These are phyloP conservation scores for Rhinoraja longicauda DNA, from an alignment of 2,797 vertebrate genomes.

Conservation along the genomic window DNA sequence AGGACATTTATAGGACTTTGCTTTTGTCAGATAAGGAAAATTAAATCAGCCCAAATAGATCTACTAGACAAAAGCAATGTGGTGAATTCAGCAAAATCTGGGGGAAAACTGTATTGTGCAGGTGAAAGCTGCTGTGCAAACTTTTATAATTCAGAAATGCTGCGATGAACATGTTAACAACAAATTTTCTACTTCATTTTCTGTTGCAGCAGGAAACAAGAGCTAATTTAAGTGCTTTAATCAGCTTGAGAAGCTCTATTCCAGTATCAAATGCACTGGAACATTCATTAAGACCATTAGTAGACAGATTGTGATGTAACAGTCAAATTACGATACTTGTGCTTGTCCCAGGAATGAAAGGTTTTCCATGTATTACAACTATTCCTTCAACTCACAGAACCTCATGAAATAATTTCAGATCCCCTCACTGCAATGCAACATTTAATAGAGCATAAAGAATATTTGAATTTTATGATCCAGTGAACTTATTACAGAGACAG, in stretches of 20 bases:
- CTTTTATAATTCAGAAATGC: neutral
- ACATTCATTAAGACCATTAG: constrained; percentile 31
- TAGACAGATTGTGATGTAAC: constrained; percentile 9
- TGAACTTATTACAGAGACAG: neutral
- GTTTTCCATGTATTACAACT: neutral
- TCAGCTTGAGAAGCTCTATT: constrained; percentile 13
- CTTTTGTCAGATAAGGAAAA: neutral
- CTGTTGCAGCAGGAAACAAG: neutral
- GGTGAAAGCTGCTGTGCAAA: neutral
- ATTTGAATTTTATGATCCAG: neutral
- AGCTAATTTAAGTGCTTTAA: neutral
- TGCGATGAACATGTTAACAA: neutral
- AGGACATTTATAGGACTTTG: neutral
- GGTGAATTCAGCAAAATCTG: neutral
- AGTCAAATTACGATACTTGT: neutral
- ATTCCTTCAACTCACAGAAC: neutral
- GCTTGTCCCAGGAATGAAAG: neutral
- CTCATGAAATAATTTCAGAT: neutral
- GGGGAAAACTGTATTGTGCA: neutral
- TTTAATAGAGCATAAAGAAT: neutral
- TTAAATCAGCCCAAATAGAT: neutral
- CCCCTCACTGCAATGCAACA: neutral
- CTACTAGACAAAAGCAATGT: neutral
- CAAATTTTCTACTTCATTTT: neutral
- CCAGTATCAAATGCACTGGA: neutral